Base-by-base conservation (phyloP, 2,797 vertebrate species). In the Neomorphus geoffroyi region DNA sequence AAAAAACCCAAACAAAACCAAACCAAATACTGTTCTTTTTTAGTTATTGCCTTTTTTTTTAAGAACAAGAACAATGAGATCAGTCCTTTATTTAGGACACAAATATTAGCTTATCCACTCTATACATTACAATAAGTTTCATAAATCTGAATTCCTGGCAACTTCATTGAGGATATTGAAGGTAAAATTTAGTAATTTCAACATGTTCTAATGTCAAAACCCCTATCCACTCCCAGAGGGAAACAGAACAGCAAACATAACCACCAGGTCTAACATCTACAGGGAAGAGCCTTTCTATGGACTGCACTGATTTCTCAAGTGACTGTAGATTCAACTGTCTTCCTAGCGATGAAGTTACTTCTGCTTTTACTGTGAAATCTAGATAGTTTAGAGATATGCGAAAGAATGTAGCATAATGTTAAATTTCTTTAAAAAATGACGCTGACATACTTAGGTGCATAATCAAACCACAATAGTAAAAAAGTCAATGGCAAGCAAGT, bases 71-170 rank as follows among this genome's bases (percentile, higher is more conserved):
- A 66, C 54, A 46, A 5, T 24, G 19, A 73, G 35, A 83, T 79
- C 32, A 89, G 33, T n/a, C n/a, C n/a, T n/a, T n/a, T n/a, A n/a
- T n/a, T n/a, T n/a, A n/a, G n/a, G n/a, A n/a, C n/a, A n/a, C n/a
- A n/a, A n/a, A 69, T 84, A 90, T 67, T 70, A 91, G 15, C 27
- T 71, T 93, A 75, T 86, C 45, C 13, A 5, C 32, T 57, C 37
- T 56, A 33, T 54, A 58, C 13, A 35, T 77, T 91, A 65, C 18
- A 74, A 65, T 1, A 75, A 64, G 33, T 84, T 92, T 71, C 79
- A 93, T 91, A 93, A 94, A 96, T 94, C 75, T 90, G 39, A 93
- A 88, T 92, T 90, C 21, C 57, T 92, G 70, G 75, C 66, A 96
- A 66, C n/a, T 88, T 95, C 79, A 90, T 81, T 82, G 86, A 93